A percentile compares a stretch with the other conserved stretches of the same genome.
Evolutionary conservation across 35 echinoderm and acorn worm species (phyloP).

Genomic region (Amphiura filiformis): DNA sequence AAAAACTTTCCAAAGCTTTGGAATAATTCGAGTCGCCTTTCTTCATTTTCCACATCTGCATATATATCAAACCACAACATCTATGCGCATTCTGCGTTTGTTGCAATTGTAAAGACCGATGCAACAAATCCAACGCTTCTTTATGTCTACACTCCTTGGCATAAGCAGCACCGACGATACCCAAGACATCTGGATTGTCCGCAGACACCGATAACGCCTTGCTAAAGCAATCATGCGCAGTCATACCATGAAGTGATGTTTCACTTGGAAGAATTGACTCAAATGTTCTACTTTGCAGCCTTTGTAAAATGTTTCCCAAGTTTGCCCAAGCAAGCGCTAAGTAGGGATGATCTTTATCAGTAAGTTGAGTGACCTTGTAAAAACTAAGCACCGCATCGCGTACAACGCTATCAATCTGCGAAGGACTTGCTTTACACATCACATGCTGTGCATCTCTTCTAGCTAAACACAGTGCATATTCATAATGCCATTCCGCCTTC

Average conservation of each 20-base stretch:
- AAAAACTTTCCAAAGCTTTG: too few relatives aligned
- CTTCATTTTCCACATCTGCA: constrained; percentile 73
- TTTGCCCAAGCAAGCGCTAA: constrained; percentile 72
- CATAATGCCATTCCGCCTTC: constrained; percentile 84
- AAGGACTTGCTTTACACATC: constrained; percentile 23
- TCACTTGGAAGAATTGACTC: constrained; percentile 25
- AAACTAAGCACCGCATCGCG: constrained; percentile 59
- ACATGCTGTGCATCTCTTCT: constrained; percentile 67
- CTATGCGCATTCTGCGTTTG: constrained; percentile 74
- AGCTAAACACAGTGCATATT: constrained; percentile 65
- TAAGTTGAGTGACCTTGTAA: constrained; percentile 45
- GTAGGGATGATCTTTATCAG: constrained; percentile 18
- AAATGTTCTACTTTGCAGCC: constrained; percentile 40
- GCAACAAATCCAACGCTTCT: constrained; percentile 45
- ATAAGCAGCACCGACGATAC: constrained; percentile 51
- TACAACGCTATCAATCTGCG: constrained; percentile 25
- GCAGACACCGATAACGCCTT: constrained; percentile 56
- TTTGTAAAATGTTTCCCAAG: constrained; percentile 62
- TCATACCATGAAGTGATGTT: constrained; percentile 25
- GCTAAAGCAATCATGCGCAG: constrained; percentile 58
- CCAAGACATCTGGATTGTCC: constrained; percentile 42
- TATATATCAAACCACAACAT: constrained; percentile 51
- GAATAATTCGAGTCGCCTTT: too few relatives aligned
- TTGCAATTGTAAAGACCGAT: constrained; percentile 45
- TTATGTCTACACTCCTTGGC: constrained; percentile 45